Evolutionary conservation across 1,140 invertebrate genomes (phyloP).

Genomic region (Bombyx mandarina): DNA sequence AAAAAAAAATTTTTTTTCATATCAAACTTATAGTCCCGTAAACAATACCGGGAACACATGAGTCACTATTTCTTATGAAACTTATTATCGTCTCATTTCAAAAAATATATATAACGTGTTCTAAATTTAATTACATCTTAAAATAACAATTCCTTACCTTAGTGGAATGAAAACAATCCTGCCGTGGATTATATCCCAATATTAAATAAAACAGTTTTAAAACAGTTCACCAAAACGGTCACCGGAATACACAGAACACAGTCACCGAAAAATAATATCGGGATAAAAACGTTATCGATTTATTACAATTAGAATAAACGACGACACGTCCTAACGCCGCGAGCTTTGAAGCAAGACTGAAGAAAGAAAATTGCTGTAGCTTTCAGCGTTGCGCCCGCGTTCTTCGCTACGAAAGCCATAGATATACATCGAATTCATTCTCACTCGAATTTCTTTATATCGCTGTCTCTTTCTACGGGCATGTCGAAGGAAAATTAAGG

Average conservation of each 20-base stretch:
- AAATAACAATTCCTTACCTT: slow-evolving; percentile 65
- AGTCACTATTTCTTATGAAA: slow-evolving; percentile 52
- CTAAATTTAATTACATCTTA: slow-evolving; percentile 68
- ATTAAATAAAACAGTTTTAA: slow-evolving; percentile 11
- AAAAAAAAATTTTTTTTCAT: too few relatives aligned
- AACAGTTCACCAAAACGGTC: slow-evolving; percentile 4
- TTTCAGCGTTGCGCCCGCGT: slow-evolving; percentile 61
- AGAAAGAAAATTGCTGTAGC: slow-evolving; percentile 35
- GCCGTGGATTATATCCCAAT: slow-evolving; percentile 23
- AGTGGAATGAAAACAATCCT: slow-evolving; percentile 37
- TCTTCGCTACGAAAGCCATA: slow-evolving; percentile 10
- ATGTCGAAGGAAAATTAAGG: slow-evolving; percentile 55
- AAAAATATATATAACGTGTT: slow-evolving; percentile 30
- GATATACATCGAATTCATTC: slow-evolving; percentile 31
- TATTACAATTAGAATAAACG: slow-evolving; percentile 10
- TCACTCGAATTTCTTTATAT: slow-evolving; percentile 30
- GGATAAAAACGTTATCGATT: slow-evolving; percentile 33
- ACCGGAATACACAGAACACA: slow-evolving; percentile 19
- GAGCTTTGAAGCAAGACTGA: slow-evolving; percentile 49
- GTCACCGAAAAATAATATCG: slow-evolving; percentile 27
- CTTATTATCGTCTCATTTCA: slow-evolving; percentile 55
- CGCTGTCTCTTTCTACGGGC: slow-evolving; percentile 27
- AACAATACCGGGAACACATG: slow-evolving; percentile 35
- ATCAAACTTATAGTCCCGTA: slow-evolving; percentile 17
- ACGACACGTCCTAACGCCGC: slow-evolving; percentile 25